These are phyloP conservation scores for Euphydryas editha DNA, from an alignment of 2,888 invertebrate genomes.

Conservation along the genomic window DNA sequence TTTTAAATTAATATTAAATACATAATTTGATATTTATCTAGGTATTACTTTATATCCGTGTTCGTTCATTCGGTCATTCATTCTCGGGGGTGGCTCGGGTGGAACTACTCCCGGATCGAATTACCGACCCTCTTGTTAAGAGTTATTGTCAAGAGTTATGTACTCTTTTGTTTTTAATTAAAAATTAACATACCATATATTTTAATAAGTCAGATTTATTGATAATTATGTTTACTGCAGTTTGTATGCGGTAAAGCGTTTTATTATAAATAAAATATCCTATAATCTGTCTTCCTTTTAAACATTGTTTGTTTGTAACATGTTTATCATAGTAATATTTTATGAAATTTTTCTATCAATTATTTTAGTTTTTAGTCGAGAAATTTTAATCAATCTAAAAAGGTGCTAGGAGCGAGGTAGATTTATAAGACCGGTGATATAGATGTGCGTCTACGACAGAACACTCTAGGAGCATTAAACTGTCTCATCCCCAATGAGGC, in stretches of 20 bases:
- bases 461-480: conserved; percentile 4
- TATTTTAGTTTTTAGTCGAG: no score
- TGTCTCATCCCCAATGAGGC: conserved; percentile 5
- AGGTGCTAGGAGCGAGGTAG: neutral
- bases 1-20: neutral
- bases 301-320: no score
- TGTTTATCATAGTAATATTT: no score
- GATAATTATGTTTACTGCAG: no score
- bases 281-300: no score
- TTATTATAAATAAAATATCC: no score
- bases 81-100: conserved; percentile 25
- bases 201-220: neutral
- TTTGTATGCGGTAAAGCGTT: no score
- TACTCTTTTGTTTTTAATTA: neutral
- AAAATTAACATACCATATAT: neutral
- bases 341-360: no score
- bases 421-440: neutral
- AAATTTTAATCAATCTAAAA: neutral
- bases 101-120: conserved; percentile 24
- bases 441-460: conserved; percentile 3
- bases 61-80: conserved; percentile 29
- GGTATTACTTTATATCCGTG: conserved; percentile 13
- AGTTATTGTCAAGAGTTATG: neutral
- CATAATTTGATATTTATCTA: neutral
- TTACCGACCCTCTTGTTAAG: conserved; percentile 26